Evolutionary conservation across 1,140 invertebrate genomes (phyloP), one percentile per base, ranked within the genome.

Genomic region (Trachymyrmex septentrionalis): DNA sequence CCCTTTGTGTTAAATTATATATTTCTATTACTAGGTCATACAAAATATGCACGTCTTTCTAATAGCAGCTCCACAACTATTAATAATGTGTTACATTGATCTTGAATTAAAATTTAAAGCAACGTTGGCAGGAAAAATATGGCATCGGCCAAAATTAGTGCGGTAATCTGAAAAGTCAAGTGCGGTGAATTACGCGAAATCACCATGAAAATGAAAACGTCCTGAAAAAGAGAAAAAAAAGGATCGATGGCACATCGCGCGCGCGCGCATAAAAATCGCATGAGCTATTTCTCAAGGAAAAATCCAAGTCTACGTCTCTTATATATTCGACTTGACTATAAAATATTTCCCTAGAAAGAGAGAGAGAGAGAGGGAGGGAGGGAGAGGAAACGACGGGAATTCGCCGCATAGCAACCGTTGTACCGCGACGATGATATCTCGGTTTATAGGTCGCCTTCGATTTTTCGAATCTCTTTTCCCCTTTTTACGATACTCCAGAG

Each of bases 381-480:
- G 9, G 34, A 34, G 16, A 64, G 44, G 44, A 55, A 69, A 59
- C 55, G 24, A 72, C 30, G 14, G 34, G 2, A 38, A 14, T 57
- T 7, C 16, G 64, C 34, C 30, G 75, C 61, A 27, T 21, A 55
- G 19, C 44, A 27, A 1, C 10, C 21, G 30, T 50, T 21, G 55
- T 48, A 80, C 38, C 48, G 55, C 27, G 27, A 10, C 50, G 76
- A 86, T 77, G 76, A 66, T 50, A 77, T 77, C 48, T 66, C 87
- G 85, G 57, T 89, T 89, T 90, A 89, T 87, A 87, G 85, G 76
- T 89, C 76, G 85, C 7, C 75, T 86, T 86, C 87, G 87, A 87
- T 87, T 85, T 87, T 80, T 50, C 48, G 69, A 57, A 76, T 21
- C 14, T 12, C 2, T n/a, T 57, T 9, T 10, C 24, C 9, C 2